Conservation (phyloP, 2,888 invertebrate species). For the Rhagonycha lutea region DNA sequence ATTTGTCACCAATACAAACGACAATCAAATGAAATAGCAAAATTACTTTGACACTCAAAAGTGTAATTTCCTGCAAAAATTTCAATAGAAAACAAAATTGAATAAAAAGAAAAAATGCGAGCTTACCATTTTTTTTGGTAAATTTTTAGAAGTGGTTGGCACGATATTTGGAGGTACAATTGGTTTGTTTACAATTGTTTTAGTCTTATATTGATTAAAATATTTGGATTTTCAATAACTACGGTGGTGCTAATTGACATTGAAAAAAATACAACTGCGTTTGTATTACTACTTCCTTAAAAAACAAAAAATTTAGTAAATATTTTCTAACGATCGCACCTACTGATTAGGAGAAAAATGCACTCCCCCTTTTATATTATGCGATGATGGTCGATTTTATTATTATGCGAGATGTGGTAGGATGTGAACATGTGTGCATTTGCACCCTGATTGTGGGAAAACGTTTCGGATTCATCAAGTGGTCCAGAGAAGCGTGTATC, state of each 20-base stretch:
- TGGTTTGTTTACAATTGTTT: neutral
- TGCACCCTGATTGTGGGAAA: conserved; percentile 26
- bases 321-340: neutral
- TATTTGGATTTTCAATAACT: neutral
- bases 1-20: neutral
- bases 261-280: neutral
- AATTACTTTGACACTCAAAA: neutral
- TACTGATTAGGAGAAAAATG: neutral
- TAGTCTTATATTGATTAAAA: neutral
- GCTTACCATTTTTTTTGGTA: neutral
- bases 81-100: neutral
- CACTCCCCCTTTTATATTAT: neutral
- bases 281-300: neutral
- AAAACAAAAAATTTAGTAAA: neutral
- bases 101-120: neutral
- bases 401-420: conserved; percentile 6
- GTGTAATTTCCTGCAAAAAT: neutral
- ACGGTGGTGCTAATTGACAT: neutral
- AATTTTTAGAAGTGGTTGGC: neutral
- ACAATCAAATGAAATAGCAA: neutral
- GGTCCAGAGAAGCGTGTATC: conserved; percentile 30
- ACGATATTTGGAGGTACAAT: neutral
- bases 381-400: conserved; percentile 19
- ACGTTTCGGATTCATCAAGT: conserved; percentile 29
- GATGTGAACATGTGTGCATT: conserved; percentile 26